A percentile compares a stretch with the other conserved stretches of the same genome.
These are phyloP conservation scores for Nothoprocta perdicaria DNA, from an alignment of 2,113 vertebrate genomes.

Conservation along the genomic window DNA sequence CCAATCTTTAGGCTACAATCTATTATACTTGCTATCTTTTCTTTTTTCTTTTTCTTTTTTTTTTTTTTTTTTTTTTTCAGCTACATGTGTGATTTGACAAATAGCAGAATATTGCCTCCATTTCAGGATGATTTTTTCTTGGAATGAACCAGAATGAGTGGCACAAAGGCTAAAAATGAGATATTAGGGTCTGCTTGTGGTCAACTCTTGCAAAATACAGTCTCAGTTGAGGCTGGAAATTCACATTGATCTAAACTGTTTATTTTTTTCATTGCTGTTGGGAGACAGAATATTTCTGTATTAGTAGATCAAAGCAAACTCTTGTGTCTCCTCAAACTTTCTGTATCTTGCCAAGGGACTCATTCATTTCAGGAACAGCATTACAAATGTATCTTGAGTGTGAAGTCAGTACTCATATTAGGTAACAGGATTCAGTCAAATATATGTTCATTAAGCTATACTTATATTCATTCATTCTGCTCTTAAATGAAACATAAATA, in stretches of 20 bases:
- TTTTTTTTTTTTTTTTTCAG: constrained; percentile 23
- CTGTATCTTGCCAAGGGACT: background rate
- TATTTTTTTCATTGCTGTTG: background rate
- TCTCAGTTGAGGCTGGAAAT: background rate
- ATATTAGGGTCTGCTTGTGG: constrained; percentile 17
- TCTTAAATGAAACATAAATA: background rate
- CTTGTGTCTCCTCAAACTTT: background rate
- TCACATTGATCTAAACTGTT: background rate
- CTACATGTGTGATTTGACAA: constrained; percentile 58
- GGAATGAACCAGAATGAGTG: constrained; percentile 10
- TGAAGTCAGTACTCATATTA: background rate
- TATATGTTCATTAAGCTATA: background rate
- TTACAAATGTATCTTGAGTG: background rate
- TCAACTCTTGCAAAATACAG: background rate
- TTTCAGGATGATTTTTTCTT: constrained; percentile 52
- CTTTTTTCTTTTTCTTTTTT: constrained; percentile 36
- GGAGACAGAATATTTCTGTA: background rate
- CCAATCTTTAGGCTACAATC: constrained; percentile 28
- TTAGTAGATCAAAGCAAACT: background rate
- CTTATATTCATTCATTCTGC: background rate
- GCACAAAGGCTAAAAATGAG: constrained; percentile 20
- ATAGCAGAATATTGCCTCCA: constrained; percentile 54
- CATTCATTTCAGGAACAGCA: background rate
- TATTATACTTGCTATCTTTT: constrained; percentile 11
- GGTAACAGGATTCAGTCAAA: background rate